Evolutionary conservation across 2,888 invertebrate genomes (phyloP).

Genomic region (Nemapogon koenigi): DNA sequence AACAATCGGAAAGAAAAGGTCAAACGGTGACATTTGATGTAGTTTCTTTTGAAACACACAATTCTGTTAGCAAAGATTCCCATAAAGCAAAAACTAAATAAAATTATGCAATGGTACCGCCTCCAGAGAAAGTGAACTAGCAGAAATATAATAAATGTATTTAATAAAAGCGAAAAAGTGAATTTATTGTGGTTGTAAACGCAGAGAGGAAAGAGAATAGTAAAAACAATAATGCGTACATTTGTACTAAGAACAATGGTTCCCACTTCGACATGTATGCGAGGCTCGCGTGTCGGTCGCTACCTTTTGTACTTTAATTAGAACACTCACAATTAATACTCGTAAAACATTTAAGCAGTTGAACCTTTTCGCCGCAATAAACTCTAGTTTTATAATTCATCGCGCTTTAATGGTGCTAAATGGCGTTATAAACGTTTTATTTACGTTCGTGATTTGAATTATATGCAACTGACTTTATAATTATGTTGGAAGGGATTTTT

Average conservation of each 20-base stretch:
- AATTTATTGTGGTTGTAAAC: constrained; percentile 3
- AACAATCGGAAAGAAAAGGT: constrained; percentile 37
- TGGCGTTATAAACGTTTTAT: constrained; percentile 45
- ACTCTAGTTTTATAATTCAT: constrained; percentile 45
- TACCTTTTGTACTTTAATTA: constrained; percentile 19
- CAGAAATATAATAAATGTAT: no score
- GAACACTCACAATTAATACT: constrained; percentile 38
- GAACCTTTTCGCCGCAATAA: constrained; percentile 21
- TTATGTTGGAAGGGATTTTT: constrained; percentile 1
- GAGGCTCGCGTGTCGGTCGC: constrained; percentile 10
- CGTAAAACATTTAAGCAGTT: constrained; percentile 32
- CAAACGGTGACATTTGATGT: constrained; percentile 52
- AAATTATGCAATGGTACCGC: no score
- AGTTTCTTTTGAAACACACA: constrained; percentile 32
- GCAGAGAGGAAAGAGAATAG: no score
- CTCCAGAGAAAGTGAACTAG: no score
- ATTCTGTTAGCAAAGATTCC: constrained; percentile 17
- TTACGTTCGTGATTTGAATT: constrained; percentile 46
- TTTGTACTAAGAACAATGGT: no score
- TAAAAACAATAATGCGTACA: no score
- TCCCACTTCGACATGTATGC: no score
- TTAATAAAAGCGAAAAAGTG: constrained; percentile 3
- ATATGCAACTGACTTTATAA: constrained; percentile 16
- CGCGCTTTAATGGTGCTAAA: constrained; percentile 42
- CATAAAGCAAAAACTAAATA: no score